Evolutionary conservation across 1,140 invertebrate species (phyloP).

Genomic region (Globodera rostochiensis): DNA sequence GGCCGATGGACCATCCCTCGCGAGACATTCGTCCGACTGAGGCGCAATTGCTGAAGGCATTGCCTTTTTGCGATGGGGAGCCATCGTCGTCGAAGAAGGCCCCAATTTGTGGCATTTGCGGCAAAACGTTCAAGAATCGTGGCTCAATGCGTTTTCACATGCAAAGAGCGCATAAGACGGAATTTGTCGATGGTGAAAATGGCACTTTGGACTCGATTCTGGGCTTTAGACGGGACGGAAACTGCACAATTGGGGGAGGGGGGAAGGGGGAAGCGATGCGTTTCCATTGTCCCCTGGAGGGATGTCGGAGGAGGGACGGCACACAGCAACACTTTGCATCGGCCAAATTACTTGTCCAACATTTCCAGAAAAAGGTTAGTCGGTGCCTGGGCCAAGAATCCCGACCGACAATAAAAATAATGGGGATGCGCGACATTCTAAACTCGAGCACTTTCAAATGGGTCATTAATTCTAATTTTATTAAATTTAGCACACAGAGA

Average conservation of each 20-base stretch:
- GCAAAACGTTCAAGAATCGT: conserved; percentile 25
- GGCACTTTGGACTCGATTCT: conserved; percentile 9
- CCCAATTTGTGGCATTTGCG: background rate
- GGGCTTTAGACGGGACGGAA: background rate
- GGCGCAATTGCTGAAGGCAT: background rate
- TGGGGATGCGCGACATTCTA: too few relatives aligned
- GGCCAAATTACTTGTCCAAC: conserved; percentile 44
- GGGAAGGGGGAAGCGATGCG: background rate
- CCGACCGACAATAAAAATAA: background rate
- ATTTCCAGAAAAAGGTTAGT: conserved; percentile 39
- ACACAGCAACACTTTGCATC: conserved; percentile 11
- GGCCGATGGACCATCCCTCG: background rate
- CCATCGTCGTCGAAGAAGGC: background rate
- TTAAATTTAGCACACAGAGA: conserved; percentile 37
- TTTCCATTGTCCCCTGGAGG: conserved; percentile 31
- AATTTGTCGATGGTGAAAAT: conserved; percentile 6
- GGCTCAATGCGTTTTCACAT: conserved; percentile 17
- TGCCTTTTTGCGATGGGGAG: conserved; percentile 3
- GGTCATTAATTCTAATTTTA: background rate
- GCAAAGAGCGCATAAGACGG: background rate
- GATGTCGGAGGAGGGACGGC: background rate
- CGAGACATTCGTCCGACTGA: background rate
- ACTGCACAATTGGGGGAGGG: background rate
- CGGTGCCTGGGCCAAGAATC: background rate
- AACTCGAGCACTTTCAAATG: background rate